Base-by-base conservation (phyloP, 2,888 invertebrate species). In the Orthosia gothica region DNA sequence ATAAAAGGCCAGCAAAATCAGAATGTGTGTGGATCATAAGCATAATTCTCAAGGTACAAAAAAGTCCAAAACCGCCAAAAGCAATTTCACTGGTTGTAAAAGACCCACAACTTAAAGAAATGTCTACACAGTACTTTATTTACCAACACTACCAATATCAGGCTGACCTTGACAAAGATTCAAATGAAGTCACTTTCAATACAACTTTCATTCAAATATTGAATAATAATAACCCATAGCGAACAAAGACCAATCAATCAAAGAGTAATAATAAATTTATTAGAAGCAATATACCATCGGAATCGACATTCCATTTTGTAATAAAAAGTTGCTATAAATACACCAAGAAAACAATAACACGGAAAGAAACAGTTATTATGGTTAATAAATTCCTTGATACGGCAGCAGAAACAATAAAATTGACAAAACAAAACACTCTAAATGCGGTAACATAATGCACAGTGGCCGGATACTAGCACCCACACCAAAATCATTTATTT, bases 381-480 rank as follows among this genome's bases (percentile, higher is more conserved):
- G 62, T 57, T 15, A 62, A 80, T 82, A 82, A 88, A 86, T 80
- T 68, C 75, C 32, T 16, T 45, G 23, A 62, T 59, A 68, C n/a
- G 49, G 47, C 52, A 57, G 20, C 23, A 58, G 64, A 70, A 68
- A 74, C 70, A 83, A 74, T 72, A 75, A 67, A 74, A 72, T 61
- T 52, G 26, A 77, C 65, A 62, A 57, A 66, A 79, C 77, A 72
- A 80, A 80, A 70, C 47, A 11, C 20, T 23, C 23, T 57, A 67
- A 79, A 65, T 47, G 68, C 18, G 50, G 49, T 5, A 40, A 3
- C 65, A 70, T 70, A 81, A 15, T 57, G 76, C 82, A 89, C 89
- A 82, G 89, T 87, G 87, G 88, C 80, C 82, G 79, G 88, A 84
- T 84, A 82, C 72, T 63, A 45, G 55, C 84, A 64, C 89, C 89